A percentile compares a stretch with the other conserved stretches of the same genome.
Evolutionary conservation across 2,797 vertebrate species (phyloP).

Genomic region (Catamblyrhynchus diadema): DNA sequence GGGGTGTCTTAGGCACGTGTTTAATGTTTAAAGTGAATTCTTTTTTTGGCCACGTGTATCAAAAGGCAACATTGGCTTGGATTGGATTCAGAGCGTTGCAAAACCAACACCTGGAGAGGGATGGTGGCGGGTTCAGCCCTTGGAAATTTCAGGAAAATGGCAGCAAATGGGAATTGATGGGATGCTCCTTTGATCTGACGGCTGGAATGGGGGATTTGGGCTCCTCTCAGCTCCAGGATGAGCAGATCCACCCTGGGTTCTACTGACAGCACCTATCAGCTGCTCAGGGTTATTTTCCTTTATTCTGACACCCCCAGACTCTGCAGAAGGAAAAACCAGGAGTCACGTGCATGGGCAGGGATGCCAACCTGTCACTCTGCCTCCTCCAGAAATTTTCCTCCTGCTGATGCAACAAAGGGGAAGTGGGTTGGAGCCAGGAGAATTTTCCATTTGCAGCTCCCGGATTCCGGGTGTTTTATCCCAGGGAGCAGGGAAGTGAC

Average conservation of each 20-base stretch:
- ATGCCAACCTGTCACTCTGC: background rate
- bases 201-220: background rate
- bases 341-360: background rate
- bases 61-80: too few relatives aligned
- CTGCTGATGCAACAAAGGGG: conserved; percentile 5
- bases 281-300: background rate
- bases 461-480: background rate
- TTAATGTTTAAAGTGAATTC: background rate
- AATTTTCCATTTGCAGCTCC: background rate
- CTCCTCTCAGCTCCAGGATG: background rate
- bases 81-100: background rate
- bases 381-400: background rate
- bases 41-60: too few relatives aligned
- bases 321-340: background rate
- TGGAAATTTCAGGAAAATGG: background rate
- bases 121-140: background rate
- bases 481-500: background rate
- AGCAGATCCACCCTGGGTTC: background rate
- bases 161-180: conserved; percentile 10
- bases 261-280: background rate
- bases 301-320: conserved; percentile 11
- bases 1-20: background rate
- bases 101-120: background rate
- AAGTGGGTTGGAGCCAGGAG: background rate
- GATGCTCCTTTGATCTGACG: conserved; percentile 9